Conservation (phyloP, 2,797 vertebrate species). For the Urophycis tenuis region DNA sequence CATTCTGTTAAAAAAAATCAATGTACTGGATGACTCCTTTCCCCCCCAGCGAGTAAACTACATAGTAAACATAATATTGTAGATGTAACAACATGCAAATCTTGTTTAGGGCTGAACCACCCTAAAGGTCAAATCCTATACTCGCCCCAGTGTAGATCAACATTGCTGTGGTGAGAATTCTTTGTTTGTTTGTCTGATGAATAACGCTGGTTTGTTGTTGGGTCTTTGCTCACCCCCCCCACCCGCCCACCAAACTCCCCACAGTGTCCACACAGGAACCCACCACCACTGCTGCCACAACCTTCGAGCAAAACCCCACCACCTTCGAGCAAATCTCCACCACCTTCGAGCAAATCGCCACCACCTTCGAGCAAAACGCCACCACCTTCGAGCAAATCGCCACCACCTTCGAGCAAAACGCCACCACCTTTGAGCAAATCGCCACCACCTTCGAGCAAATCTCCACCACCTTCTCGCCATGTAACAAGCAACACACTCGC, state of each 20-base stretch:
- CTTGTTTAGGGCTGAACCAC: too few species aligned
- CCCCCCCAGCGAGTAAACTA: too few species aligned
- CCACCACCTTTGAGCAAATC: constrained; percentile 23
- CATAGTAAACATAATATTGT: too few species aligned
- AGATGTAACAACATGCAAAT: too few species aligned
- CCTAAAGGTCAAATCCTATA: too few species aligned
- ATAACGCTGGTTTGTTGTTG: not conserved
- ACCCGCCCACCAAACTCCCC: constrained; percentile 18
- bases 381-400: constrained; percentile 24
- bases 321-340: constrained; percentile 23
- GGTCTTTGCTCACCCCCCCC: not conserved
- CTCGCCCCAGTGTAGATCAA: too few species aligned
- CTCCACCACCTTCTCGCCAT: constrained; percentile 22
- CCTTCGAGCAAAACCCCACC: constrained; percentile 29
- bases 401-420: constrained; percentile 19
- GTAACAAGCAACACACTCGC: constrained; percentile 21
- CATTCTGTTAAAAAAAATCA: too few species aligned
- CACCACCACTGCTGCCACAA: not conserved
- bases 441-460: constrained; percentile 25
- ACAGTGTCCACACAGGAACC: constrained; percentile 9
- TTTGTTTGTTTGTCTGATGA: not conserved
- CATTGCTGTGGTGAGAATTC: too few species aligned
- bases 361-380: constrained; percentile 25
- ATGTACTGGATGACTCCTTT: too few species aligned
- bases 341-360: constrained; percentile 23